Percentiles rank a stretch among this genome's conserved stretches.
Conservation (phyloP, 2,797 vertebrate genomes). For the Champsocephalus gunnari region DNA sequence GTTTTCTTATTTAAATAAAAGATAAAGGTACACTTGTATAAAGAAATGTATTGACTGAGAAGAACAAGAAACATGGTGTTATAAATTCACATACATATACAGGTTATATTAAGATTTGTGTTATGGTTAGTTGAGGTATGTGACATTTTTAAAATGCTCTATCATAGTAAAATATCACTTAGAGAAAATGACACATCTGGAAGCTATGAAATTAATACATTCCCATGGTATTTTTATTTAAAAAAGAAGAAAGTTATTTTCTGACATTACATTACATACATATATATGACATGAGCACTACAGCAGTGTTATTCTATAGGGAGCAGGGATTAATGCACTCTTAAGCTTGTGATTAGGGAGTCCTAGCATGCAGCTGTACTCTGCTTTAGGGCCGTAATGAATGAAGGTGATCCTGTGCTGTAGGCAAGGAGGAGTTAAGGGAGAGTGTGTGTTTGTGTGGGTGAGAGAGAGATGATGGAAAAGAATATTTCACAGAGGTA, state of each 20-base stretch:
- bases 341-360: conserved; percentile 34
- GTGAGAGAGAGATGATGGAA: not conserved
- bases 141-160: too few relatives aligned
- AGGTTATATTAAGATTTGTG: too few relatives aligned
- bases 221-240: not conserved
- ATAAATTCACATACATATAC: too few relatives aligned
- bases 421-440: conserved; percentile 11
- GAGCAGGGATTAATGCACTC: conserved; percentile 60
- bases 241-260: not conserved
- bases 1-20: not conserved
- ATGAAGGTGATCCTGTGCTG: conserved; percentile 33
- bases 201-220: too few relatives aligned
- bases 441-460: not conserved
- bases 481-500: too few relatives aligned
- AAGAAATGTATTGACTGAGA: not conserved
- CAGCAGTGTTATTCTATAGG: conserved; percentile 59
- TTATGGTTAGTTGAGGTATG: too few relatives aligned
- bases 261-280: too few relatives aligned
- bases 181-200: not conserved
- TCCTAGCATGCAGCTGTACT: conserved; percentile 24
- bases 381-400: conserved; percentile 27
- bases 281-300: too few relatives aligned
- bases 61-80: too few relatives aligned
- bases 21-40: not conserved
- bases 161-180: not conserved